phyloP scores from a whole-genome alignment of 2,888 invertebrate genomes.

The Amblyjoppa proteus region DNA sequence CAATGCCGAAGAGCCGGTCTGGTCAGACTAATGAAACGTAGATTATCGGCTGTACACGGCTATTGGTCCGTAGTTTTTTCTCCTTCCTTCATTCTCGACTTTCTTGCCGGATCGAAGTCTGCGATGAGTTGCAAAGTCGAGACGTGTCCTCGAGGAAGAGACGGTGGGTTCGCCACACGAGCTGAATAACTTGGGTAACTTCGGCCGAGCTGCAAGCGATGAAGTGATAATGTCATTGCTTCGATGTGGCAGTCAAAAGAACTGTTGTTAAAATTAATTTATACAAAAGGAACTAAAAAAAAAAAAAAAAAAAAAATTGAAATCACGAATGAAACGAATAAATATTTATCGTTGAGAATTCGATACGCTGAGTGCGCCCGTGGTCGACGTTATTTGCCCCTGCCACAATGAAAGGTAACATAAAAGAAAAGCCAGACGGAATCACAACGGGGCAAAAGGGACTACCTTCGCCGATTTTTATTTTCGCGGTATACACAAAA shows the following conservation, averaged over 20 bases:
- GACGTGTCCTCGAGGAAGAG: constrained; percentile 15
- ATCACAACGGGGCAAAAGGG: too few relatives aligned
- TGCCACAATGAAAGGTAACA: background rate
- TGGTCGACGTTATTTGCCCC: background rate
- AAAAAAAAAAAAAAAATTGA: background rate
- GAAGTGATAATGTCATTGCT: background rate
- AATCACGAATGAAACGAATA: background rate
- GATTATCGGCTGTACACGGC: constrained; percentile 54
- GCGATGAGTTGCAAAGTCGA: constrained; percentile 33
- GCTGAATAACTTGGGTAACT: constrained; percentile 23
- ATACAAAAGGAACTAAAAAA: background rate
- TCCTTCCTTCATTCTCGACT: constrained; percentile 18
- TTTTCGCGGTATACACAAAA: too few relatives aligned
- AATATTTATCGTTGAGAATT: constrained; percentile 1
- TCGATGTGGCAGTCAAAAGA: background rate
- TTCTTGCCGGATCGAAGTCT: constrained; percentile 12
- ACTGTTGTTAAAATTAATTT: background rate
- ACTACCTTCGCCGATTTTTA: too few relatives aligned
- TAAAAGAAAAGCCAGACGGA: background rate
- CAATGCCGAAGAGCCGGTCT: constrained; percentile 38
- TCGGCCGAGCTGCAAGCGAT: background rate
- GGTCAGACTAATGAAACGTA: constrained; percentile 73
- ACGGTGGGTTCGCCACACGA: constrained; percentile 13
- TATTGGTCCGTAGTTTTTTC: constrained; percentile 11
- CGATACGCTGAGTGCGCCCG: background rate